These are phyloP conservation scores for Apamea anceps DNA, from an alignment of 2,888 invertebrate genomes.

Conservation along the genomic window DNA sequence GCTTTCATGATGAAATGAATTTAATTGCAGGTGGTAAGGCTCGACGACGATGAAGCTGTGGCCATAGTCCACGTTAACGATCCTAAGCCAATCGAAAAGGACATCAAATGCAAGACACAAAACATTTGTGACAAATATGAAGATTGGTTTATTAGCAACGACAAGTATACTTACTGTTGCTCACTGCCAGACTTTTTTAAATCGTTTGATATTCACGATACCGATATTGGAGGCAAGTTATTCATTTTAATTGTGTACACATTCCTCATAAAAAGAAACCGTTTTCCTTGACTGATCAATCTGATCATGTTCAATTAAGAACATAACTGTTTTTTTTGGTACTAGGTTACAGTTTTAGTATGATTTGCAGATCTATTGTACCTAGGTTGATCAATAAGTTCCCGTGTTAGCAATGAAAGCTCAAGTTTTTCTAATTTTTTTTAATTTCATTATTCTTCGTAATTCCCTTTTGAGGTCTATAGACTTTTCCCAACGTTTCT, in stretches of 20 bases:
- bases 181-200: constrained; percentile 52
- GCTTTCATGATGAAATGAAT: background rate
- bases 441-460: too few relatives aligned
- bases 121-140: constrained; percentile 19
- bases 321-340: background rate
- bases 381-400: background rate
- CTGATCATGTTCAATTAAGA: constrained; percentile 3
- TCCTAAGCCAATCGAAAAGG: constrained; percentile 45
- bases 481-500: too few relatives aligned
- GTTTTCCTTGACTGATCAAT: background rate
- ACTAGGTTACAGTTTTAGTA: background rate
- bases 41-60: constrained; percentile 33
- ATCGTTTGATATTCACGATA: constrained; percentile 40
- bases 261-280: background rate
- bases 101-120: constrained; percentile 57
- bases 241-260: background rate
- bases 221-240: constrained; percentile 52
- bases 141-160: constrained; percentile 36
- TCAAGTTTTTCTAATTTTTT: too few relatives aligned
- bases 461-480: too few relatives aligned
- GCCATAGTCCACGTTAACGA: constrained; percentile 66
- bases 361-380: background rate
- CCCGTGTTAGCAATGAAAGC: too few relatives aligned
- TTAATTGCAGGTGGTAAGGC: constrained; percentile 50
- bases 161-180: constrained; percentile 63